Conservation (phyloP, 2,113 vertebrate genomes). For the Anolis sagrei region DNA sequence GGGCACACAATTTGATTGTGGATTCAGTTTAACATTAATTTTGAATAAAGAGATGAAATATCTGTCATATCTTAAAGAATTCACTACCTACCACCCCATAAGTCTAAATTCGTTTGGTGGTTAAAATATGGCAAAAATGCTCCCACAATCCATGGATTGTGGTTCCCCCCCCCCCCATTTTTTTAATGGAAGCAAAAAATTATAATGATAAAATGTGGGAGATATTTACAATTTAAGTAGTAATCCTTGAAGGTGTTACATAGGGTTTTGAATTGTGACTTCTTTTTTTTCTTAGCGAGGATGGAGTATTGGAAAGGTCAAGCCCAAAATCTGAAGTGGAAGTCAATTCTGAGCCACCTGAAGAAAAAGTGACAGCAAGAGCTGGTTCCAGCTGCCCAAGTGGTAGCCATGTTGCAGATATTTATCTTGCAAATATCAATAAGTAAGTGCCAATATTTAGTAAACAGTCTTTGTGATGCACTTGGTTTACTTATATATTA, state of each 20-base stretch:
- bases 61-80: no score
- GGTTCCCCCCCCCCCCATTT: no score
- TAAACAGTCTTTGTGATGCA: neutral
- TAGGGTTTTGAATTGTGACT: slow-evolving; percentile 54
- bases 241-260: neutral
- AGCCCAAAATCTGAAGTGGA: slow-evolving; percentile 94
- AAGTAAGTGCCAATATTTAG: slow-evolving; percentile 83
- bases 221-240: no score
- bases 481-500: neutral
- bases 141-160: no score
- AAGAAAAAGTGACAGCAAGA: slow-evolving; percentile 92
- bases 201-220: no score
- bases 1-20: no score
- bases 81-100: no score
- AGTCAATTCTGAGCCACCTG: slow-evolving; percentile 84
- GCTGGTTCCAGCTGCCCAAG: slow-evolving; percentile 90
- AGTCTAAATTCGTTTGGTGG: no score
- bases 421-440: slow-evolving; percentile 98
- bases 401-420: slow-evolving; percentile 95
- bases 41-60: no score
- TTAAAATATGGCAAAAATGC: no score
- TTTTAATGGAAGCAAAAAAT: no score
- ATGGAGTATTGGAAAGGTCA: slow-evolving; percentile 85
- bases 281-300: slow-evolving; percentile 80
- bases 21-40: no score